Percentiles rank a stretch among this genome's conserved stretches.
Conservation (phyloP, 2,113 vertebrate genomes). For the Jaculus jaculus region DNA sequence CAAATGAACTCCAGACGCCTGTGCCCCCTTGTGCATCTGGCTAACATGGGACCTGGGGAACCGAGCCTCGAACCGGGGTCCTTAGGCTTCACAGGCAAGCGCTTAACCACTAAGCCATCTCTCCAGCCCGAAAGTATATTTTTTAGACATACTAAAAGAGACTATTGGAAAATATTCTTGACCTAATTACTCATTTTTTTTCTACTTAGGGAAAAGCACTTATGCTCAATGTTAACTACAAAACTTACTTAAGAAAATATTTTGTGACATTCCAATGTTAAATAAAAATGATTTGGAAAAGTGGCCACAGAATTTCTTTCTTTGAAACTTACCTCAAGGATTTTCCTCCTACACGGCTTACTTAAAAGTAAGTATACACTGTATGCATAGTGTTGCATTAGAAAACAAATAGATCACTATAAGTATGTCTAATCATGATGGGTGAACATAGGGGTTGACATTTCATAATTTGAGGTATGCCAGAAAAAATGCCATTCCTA, state of each 20-base stretch:
- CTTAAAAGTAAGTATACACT: neutral
- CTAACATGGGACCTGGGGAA: too few relatives aligned
- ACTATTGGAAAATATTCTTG: neutral
- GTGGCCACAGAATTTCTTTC: neutral
- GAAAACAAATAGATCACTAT: neutral
- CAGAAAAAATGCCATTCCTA: neutral
- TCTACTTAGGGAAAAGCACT: neutral
- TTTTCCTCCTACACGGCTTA: neutral
- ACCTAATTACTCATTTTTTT: neutral
- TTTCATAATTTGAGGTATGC: slow-evolving; percentile 14
- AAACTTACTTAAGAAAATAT: neutral
- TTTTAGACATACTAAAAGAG: neutral
- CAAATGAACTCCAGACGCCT: too few relatives aligned
- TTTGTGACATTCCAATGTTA: neutral
- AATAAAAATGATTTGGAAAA: neutral
- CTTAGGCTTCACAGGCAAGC: too few relatives aligned
- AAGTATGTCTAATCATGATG: neutral
- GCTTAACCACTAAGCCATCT: too few relatives aligned
- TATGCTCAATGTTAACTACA: neutral
- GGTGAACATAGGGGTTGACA: neutral
- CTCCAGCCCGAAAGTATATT: too few relatives aligned
- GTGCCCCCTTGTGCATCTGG: too few relatives aligned
- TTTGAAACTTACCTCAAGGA: neutral
- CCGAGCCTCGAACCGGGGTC: too few relatives aligned
- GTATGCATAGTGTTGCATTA: neutral